Percentiles rank a stretch among this genome's conserved stretches.
Evolutionary conservation across 2,113 vertebrate genomes (phyloP).

Genomic region (Odontesthes bonariensis): DNA sequence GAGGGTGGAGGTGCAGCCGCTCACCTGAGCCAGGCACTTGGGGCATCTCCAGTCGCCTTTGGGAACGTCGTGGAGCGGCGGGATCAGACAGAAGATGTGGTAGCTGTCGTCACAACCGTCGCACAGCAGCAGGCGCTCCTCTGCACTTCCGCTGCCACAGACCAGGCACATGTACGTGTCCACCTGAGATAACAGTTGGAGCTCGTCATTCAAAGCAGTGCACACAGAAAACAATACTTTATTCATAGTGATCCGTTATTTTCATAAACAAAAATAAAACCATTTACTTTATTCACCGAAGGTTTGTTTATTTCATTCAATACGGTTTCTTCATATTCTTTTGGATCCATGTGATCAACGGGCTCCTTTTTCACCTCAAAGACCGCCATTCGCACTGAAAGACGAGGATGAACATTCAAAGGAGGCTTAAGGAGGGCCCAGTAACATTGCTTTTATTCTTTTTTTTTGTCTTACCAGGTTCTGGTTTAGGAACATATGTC

Average conservation of each 20-base stretch:
- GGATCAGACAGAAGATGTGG: slow-evolving; percentile 96
- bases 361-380: slow-evolving; percentile 83
- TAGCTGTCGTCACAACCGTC: slow-evolving; percentile 99
- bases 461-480: slow-evolving; percentile 54
- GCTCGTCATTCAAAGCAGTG: neutral
- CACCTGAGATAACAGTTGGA: slow-evolving; percentile 82
- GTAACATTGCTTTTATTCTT: neutral
- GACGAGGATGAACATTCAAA: slow-evolving; percentile 23
- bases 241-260: neutral
- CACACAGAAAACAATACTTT: neutral
- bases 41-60: slow-evolving; percentile 99
- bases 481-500: slow-evolving; percentile 84
- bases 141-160: slow-evolving; percentile 91
- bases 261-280: neutral
- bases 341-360: slow-evolving; percentile 73
- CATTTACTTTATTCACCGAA: slow-evolving; percentile 81
- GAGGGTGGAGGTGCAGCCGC: slow-evolving; percentile 1
- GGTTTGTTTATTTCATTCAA: slow-evolving; percentile 80
- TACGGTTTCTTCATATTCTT: slow-evolving; percentile 79
- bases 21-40: slow-evolving; percentile 96
- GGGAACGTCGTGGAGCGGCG: slow-evolving; percentile 95
- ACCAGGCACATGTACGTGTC: slow-evolving; percentile 95
- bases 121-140: slow-evolving; percentile 93
- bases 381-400: slow-evolving; percentile 84
- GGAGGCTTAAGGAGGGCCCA: slow-evolving; percentile 7